Conservation (phyloP, 2,113 vertebrate species). For the Tamias sibiricus region DNA sequence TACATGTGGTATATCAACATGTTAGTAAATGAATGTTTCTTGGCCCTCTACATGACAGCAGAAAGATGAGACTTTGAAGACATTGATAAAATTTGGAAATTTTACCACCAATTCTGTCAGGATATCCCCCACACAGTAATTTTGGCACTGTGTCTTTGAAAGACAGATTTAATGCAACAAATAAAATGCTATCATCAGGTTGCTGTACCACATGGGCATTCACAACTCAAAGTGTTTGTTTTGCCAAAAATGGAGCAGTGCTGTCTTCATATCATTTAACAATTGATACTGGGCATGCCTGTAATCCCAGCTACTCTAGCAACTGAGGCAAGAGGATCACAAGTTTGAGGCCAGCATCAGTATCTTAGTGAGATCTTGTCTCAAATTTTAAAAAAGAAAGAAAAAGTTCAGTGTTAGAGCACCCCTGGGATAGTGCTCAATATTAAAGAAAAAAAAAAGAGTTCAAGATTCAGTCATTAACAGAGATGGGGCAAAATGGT, state of each 20-base stretch:
- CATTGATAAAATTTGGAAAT: constrained; percentile 1
- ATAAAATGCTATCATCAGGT: neutral
- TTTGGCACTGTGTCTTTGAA: constrained; percentile 18
- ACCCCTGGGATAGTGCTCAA: neutral
- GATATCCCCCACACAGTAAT: neutral
- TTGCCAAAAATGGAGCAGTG: constrained; percentile 10
- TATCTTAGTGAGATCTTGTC: neutral
- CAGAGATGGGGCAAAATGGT: neutral
- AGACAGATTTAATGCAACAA: constrained; percentile 1
- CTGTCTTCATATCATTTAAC: neutral
- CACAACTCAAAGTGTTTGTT: constrained; percentile 8
- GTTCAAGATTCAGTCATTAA: neutral
- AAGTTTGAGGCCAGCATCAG: no score
- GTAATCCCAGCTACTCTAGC: no score
- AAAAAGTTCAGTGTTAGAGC: neutral
- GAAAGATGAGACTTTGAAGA: constrained; percentile 33
- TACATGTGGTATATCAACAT: neutral
- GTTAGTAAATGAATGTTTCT: neutral
- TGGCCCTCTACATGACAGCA: constrained; percentile 15
- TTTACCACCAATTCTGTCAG: neutral
- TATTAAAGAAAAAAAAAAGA: neutral
- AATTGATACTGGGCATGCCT: neutral
- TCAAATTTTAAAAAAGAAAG: neutral
- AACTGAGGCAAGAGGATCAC: no score
- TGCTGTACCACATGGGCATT: neutral